A percentile compares a stretch with the other conserved stretches of the same genome.
These are phyloP conservation scores for Brevimyrus niger DNA, from an alignment of 2,113 vertebrate species.

Conservation along the genomic window DNA sequence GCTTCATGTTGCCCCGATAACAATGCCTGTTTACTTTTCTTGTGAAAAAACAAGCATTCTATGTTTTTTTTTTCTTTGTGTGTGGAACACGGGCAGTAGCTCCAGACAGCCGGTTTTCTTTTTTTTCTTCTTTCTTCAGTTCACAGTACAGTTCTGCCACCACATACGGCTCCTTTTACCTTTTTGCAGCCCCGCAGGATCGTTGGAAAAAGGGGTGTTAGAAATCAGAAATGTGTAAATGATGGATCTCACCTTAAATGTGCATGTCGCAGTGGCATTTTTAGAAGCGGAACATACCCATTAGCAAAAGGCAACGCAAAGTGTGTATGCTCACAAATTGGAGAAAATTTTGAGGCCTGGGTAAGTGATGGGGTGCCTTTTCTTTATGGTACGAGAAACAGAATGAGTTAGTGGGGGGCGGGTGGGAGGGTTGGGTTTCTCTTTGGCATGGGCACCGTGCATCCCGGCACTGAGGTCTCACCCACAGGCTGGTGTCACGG, in stretches of 20 bases:
- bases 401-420: not conserved
- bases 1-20: not conserved
- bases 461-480: not conserved
- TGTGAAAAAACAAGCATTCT: not conserved
- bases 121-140: not conserved
- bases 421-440: not conserved
- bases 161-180: not conserved
- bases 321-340: not conserved
- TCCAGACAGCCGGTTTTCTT: not conserved
- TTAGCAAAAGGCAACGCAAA: not conserved
- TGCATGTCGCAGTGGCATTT: not conserved
- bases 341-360: not conserved
- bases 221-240: not conserved
- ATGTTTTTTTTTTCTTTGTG: not conserved
- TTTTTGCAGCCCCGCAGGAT: not conserved
- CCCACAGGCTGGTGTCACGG: not conserved
- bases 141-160: not conserved
- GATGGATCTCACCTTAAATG: not conserved
- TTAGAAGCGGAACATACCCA: not conserved
- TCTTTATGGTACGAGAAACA: not conserved
- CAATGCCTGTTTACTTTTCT: not conserved
- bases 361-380: not conserved
- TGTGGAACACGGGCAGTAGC: not conserved
- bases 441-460: not conserved
- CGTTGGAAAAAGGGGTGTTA: not conserved